Evolutionary conservation across 2,888 invertebrate species (phyloP), one percentile per base, ranked within the genome.

Genomic region (Aquatica leii): DNA sequence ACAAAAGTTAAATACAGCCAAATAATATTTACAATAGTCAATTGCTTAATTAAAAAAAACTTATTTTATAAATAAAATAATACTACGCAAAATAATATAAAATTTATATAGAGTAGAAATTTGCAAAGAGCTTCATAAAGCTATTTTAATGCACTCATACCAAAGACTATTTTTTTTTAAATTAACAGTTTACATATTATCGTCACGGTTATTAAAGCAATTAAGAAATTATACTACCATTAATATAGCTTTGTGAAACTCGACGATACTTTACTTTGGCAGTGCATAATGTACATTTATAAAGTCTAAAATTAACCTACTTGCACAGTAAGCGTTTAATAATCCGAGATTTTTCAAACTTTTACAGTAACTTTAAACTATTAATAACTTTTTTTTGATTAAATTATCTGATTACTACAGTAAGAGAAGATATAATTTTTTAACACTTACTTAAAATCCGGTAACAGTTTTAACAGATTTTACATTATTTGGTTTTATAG

Each of bases 271-370:
- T 74, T 68, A 71, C 69, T 72, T 65, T 76, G 76, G 76, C 76
- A 76, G 76, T 76, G 76, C 76, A 74, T 66, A 71, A 69, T 71
- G 71, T 70, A 75, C 71, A 73, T 66, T 72, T 66, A 69, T 68
- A 69, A 69, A 66, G 60, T 65, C 67, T 71, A 69, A 66, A 69
- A 70, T 14, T 56, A 54, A 54, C 46, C 59, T 59, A 62, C 41
- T 54, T 54, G 56, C 60, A 64, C 64, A 64, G 46, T 69, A 66
- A 69, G 66, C 67, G 66, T 59, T 71, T 64, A 65, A 59, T 70
- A 62, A 68, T 69, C 58, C 66, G 62, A 64, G 53, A 56, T 50
- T 43, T 60, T 64, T 34, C 46, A 60, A 64, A 60, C 60, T 52
- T 61, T 60, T 56, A 63, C 63, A 63, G 59, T 63, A 50, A 63